Percentiles rank a stretch among this genome's conserved stretches.
Evolutionary conservation across 2,888 invertebrate genomes (phyloP).

Genomic region (Cheilosia variabilis): DNA sequence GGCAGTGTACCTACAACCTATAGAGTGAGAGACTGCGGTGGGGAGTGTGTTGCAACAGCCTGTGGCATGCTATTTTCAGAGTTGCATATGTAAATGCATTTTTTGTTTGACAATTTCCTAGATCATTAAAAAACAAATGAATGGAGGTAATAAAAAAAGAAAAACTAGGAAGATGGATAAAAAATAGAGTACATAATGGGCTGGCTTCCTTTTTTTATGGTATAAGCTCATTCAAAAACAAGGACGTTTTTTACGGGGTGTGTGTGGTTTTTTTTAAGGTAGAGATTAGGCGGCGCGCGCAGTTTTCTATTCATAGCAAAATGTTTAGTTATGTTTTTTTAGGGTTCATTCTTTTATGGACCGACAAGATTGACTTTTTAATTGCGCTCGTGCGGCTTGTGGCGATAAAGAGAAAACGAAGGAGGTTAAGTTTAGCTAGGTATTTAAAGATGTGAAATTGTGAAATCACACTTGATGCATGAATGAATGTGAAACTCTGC

Average conservation of each 20-base stretch:
- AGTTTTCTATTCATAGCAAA: conserved; percentile 35
- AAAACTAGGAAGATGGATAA: background rate
- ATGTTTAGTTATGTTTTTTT: conserved; percentile 16
- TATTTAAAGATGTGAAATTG: too few species aligned
- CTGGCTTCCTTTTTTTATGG: conserved; percentile 46
- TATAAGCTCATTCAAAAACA: conserved; percentile 45
- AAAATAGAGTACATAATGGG: conserved; percentile 25
- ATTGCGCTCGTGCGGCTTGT: conserved; percentile 31
- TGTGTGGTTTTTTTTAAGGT: conserved; percentile 13
- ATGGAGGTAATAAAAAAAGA: conserved; percentile 28
- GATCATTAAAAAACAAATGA: conserved; percentile 44
- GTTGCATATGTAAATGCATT: conserved; percentile 64
- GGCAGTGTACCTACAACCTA: background rate
- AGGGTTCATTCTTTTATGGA: conserved; percentile 35
- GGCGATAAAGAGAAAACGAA: conserved; percentile 18
- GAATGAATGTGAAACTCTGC: background rate
- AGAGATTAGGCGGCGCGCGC: conserved; percentile 59
- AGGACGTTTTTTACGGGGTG: conserved; percentile 26
- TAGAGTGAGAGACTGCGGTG: background rate
- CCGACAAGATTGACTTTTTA: conserved; percentile 49
- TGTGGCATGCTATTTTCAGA: conserved; percentile 55
- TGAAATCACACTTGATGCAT: background rate
- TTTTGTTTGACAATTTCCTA: background rate
- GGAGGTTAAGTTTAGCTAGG: background rate
- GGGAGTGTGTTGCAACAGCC: conserved; percentile 35